Conservation (phyloP, 2,797 vertebrate species). For the Neopelma chrysocephalum region DNA sequence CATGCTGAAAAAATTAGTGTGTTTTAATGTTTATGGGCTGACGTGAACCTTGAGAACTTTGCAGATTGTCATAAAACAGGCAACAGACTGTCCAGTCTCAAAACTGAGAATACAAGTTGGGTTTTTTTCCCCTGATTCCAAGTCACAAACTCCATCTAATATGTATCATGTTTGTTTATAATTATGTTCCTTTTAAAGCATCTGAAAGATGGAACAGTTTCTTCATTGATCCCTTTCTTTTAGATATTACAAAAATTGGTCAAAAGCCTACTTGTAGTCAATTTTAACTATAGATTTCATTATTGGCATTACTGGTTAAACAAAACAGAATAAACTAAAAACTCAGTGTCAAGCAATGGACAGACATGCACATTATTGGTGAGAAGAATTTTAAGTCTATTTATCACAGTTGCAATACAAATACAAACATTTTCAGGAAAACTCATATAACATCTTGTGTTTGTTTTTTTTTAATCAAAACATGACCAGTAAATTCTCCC, state of each 20-base stretch:
- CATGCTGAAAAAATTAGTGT: not conserved
- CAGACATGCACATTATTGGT: not conserved
- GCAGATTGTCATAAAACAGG: not conserved
- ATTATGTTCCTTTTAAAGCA: not conserved
- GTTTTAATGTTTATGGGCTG: not conserved
- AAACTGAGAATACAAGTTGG: not conserved
- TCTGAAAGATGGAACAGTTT: not conserved
- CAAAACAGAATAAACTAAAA: not conserved
- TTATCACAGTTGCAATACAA: not conserved
- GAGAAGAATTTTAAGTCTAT: not conserved
- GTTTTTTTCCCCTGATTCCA: not conserved
- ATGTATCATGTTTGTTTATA: not conserved
- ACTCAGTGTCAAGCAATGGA: not conserved
- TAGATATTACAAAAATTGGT: not conserved
- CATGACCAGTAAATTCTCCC: not conserved
- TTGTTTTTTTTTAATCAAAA: not conserved
- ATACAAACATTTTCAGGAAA: not conserved
- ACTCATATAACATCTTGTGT: not conserved
- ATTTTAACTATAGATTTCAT: not conserved
- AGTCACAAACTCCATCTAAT: not conserved
- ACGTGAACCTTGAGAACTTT: not conserved
- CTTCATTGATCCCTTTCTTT: not conserved
- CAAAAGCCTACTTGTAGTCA: not conserved
- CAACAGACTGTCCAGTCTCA: not conserved
- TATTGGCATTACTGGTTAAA: not conserved